phyloP scores from a whole-genome alignment of 2,113 vertebrate species.

The Rhabdornis inornatus region DNA sequence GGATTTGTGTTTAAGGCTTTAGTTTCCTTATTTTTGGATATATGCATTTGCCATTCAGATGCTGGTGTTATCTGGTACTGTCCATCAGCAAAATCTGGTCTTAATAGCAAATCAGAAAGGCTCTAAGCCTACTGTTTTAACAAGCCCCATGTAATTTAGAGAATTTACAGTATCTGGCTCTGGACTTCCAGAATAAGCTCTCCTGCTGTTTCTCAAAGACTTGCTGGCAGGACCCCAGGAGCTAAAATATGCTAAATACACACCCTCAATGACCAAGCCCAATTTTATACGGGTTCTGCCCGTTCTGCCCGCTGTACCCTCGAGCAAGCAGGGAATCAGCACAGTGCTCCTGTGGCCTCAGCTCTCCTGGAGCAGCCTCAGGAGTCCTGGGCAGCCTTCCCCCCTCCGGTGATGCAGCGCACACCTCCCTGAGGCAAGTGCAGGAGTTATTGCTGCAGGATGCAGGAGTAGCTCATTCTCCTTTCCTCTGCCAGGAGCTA shows the following conservation, averaged over 20 bases:
- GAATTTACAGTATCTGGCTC: neutral
- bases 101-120: neutral
- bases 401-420: neutral
- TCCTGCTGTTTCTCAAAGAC: neutral
- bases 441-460: neutral
- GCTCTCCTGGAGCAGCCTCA: fast-evolving
- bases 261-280: neutral
- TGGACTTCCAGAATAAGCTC: neutral
- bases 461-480: neutral
- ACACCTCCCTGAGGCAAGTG: neutral
- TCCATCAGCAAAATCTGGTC: neutral
- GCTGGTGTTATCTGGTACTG: neutral
- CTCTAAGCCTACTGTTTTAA: neutral
- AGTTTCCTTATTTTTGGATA: neutral
- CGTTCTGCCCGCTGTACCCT: fast-evolving
- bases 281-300: no score
- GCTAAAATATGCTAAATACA: fast-evolving
- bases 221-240: neutral
- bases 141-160: neutral
- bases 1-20: neutral
- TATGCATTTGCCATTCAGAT: neutral
- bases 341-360: fast-evolving
- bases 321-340: neutral
- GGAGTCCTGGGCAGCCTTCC: neutral
- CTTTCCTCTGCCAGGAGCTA: neutral